Conservation (phyloP, 1,140 invertebrate genomes). For the Campoletis sonorensis region DNA sequence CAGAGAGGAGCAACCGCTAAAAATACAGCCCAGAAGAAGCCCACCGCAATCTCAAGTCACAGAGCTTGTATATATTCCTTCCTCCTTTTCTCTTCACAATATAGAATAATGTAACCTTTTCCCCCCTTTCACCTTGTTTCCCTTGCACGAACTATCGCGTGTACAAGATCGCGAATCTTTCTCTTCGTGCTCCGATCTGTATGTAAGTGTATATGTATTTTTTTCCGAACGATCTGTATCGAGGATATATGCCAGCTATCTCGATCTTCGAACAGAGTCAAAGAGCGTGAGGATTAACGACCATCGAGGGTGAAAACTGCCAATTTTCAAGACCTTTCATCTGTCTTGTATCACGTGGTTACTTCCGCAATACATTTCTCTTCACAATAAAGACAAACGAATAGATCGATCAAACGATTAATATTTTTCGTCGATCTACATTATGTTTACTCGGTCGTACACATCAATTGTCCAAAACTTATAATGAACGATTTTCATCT, state of each 20-base stretch:
- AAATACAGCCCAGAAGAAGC: constrained; percentile 46
- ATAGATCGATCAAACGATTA: not conserved
- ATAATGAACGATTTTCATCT: not conserved
- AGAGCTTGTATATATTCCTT: not conserved
- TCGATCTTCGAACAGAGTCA: not conserved
- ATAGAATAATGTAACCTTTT: constrained; percentile 5
- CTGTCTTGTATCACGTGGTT: not conserved
- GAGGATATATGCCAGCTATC: not conserved
- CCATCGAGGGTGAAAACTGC: not conserved
- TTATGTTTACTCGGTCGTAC: not conserved
- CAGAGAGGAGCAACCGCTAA: constrained; percentile 50
- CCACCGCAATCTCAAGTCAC: not conserved
- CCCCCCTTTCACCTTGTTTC: not conserved
- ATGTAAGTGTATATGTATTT: not conserved
- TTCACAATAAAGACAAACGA: not conserved
- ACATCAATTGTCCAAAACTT: not conserved
- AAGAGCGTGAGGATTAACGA: constrained; percentile 5
- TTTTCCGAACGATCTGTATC: not conserved
- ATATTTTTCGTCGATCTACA: not conserved
- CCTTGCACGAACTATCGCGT: constrained; percentile 9
- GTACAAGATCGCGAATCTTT: not conserved
- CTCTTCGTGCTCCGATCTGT: not conserved
- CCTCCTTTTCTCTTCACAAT: constrained; percentile 1
- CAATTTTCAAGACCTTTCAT: not conserved
- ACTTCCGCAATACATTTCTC: not conserved